Conservation (phyloP, 2,113 vertebrate species). For the Beaufortia kweichowensis region DNA sequence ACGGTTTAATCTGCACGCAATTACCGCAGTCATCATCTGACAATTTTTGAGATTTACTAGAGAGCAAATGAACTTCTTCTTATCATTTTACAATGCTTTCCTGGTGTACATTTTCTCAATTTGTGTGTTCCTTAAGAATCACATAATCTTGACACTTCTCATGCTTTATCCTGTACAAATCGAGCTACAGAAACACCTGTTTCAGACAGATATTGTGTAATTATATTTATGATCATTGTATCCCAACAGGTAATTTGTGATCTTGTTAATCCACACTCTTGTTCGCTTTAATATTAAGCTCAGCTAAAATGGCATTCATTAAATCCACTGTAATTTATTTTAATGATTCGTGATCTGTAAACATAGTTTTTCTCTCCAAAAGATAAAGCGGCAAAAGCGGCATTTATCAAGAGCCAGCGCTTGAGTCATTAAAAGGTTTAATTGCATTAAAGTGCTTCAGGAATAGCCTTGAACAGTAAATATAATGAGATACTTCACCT, state of each 20-base stretch:
- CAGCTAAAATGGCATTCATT: not conserved
- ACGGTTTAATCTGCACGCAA: constrained; percentile 52
- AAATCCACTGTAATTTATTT: not conserved
- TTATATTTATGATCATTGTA: not conserved
- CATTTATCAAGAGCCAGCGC: constrained; percentile 2
- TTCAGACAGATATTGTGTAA: not conserved
- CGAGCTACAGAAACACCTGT: not conserved
- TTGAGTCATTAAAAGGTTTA: constrained; percentile 56
- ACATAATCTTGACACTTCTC: no score
- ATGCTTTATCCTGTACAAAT: no score
- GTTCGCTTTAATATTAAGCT: not conserved
- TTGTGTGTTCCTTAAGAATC: no score
- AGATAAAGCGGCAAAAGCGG: not conserved
- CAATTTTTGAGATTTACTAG: not conserved
- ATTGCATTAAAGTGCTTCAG: constrained; percentile 66
- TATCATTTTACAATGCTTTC: no score
- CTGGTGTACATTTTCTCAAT: no score
- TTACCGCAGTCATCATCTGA: not conserved
- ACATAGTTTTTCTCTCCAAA: not conserved
- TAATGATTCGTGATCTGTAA: not conserved
- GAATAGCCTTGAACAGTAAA: constrained; percentile 60
- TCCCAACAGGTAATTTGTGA: not conserved
- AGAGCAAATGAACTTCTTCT: no score
- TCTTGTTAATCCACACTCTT: not conserved
- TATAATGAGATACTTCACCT: constrained; percentile 20